Evolutionary conservation across 2,113 vertebrate genomes (phyloP).

Genomic region (Trogon surrucura): DNA sequence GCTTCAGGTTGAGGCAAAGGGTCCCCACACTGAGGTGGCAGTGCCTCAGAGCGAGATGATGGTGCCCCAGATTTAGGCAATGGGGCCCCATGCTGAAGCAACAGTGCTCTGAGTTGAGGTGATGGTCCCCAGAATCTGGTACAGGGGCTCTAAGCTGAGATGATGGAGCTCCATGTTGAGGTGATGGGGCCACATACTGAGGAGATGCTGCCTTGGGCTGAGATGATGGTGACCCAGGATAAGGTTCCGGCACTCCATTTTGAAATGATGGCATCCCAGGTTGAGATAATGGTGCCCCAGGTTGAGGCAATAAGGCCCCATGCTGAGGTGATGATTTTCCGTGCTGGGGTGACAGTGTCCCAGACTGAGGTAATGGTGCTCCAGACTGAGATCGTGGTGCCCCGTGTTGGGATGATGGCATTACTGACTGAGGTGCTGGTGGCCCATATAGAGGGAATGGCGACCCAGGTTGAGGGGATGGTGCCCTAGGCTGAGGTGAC

Average conservation of each 20-base stretch:
- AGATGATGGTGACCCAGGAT: no score
- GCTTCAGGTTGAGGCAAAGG: no score
- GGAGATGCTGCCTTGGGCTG: no score
- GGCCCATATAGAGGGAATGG: background rate
- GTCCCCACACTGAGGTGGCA: background rate
- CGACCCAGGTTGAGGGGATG: background rate
- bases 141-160: background rate
- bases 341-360: no score
- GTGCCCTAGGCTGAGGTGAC: background rate
- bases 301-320: background rate
- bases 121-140: background rate
- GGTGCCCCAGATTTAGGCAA: background rate
- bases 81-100: background rate
- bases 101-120: background rate
- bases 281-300: background rate
- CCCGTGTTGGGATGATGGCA: background rate
- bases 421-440: background rate
- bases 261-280: no score
- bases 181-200: background rate
- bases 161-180: accelerated
- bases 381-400: background rate
- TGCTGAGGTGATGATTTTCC: background rate
- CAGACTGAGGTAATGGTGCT: background rate
- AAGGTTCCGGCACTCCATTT: background rate
- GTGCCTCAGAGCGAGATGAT: no score